Base-by-base conservation (phyloP, 92 coral and sea anemone species). In the Pocillopora meandrina region DNA sequence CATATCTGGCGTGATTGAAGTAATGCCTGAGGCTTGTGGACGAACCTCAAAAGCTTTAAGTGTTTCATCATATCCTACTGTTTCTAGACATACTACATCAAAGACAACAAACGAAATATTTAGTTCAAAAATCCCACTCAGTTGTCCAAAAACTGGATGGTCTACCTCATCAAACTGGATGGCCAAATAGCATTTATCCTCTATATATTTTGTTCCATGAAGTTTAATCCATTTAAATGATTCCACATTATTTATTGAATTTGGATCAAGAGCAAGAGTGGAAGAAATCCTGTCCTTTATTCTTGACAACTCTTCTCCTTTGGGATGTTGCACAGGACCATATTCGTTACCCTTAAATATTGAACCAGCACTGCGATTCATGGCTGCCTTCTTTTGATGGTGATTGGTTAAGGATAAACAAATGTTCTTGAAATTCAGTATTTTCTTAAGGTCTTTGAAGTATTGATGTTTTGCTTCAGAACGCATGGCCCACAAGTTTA, bases 401-500 rank as follows among this genome's bases (percentile, higher is more conserved):
- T 81, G 67, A 18, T 60, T 52, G 61, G 67, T 13, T 31, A 88
- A 49, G 12, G 91, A 79, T 0, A 47, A 69, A 17, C 81, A 64
- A 5, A 89, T 63, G 65, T 89, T 89, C 87, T 76, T 68, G 49
- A 79, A 89, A 55, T 82, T 87, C 73, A 72, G 61, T 3, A 80
- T 4, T 20, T 52, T 75, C 15, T 71, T 71, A 5, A 84, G 13
- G 13, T 42, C 74, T 89, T 89, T 89, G 55, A 89, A 88, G 64
- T 79, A 84, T 13, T 65, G 34, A 65, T 89, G 83, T 55, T 79
- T 89, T 1, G 82, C 86, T 13, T 89, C 87, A 70, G 75, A 89
- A 8, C 89, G 77, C 92, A 89, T 89, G 1, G 80, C 86, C 92
- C 92, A 89, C 11, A 76, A 70, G n/a, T 80, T 80, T 19, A 75